Conservation (phyloP, 2,797 vertebrate species). For the Melanotaenia parkinsoni region DNA sequence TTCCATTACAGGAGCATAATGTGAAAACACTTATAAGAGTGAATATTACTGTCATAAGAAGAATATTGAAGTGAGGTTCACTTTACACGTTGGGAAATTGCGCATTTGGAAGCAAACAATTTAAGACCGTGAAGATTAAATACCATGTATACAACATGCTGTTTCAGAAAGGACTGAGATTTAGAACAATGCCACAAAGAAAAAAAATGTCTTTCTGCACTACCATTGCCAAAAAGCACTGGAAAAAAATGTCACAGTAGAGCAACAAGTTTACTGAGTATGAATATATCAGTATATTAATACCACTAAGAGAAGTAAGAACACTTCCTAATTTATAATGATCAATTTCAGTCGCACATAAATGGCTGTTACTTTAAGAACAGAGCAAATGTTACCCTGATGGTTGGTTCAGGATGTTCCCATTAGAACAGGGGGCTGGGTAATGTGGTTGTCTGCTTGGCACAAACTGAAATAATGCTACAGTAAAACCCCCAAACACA, state of each 20-base stretch:
- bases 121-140: no score
- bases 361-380: not conserved
- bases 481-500: slow-evolving; percentile 45
- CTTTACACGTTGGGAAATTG: not conserved
- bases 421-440: slow-evolving; percentile 16
- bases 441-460: slow-evolving; percentile 27
- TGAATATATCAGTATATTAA: not conserved
- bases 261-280: not conserved
- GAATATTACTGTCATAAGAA: not conserved
- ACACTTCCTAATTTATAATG: not conserved
- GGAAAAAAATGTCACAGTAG: not conserved
- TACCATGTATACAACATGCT: no score
- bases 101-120: no score
- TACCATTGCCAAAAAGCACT: no score
- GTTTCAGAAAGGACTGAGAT: not conserved
- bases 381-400: not conserved
- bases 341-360: not conserved
- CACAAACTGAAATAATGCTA: slow-evolving; percentile 36
- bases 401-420: slow-evolving; percentile 37
- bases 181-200: not conserved
- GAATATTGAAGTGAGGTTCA: not conserved
- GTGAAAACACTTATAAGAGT: not conserved
- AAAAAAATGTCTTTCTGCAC: not conserved
- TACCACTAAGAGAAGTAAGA: not conserved
- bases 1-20: slow-evolving; percentile 2